phyloP scores from a whole-genome alignment of 2,888 invertebrate species.

The Fabriciana adippe region DNA sequence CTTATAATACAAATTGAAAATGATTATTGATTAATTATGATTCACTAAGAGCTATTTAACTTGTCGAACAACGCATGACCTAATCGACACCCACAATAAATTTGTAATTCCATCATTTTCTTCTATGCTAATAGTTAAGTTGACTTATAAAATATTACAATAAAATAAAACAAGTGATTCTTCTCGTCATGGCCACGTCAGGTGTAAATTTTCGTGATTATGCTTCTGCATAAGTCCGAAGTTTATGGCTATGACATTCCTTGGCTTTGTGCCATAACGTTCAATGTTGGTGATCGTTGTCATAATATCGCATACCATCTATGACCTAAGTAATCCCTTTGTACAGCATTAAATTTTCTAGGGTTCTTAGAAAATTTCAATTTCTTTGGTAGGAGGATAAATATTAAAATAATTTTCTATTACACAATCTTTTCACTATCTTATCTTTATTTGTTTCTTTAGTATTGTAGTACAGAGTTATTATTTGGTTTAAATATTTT shows the following conservation, averaged over 20 bases:
- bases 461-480: no score
- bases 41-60: conserved; percentile 33
- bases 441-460: no score
- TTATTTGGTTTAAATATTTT: no score
- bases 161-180: neutral
- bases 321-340: conserved; percentile 8
- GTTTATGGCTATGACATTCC: conserved; percentile 29
- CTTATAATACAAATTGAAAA: neutral
- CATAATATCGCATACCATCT: conserved; percentile 35
- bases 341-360: no score
- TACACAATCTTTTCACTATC: no score
- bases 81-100: conserved; percentile 64
- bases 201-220: conserved; percentile 23
- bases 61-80: conserved; percentile 53
- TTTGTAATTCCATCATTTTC: conserved; percentile 38
- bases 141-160: neutral
- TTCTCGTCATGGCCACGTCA: conserved; percentile 12
- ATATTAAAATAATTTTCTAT: no score
- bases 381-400: no score
- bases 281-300: conserved; percentile 36
- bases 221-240: conserved; percentile 28
- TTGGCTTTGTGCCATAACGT: conserved; percentile 38
- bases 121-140: neutral
- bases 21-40: conserved; percentile 30
- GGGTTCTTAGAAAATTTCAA: no score